phyloP scores from a whole-genome alignment of 2,888 invertebrate genomes.

The Rutpela maculata region DNA sequence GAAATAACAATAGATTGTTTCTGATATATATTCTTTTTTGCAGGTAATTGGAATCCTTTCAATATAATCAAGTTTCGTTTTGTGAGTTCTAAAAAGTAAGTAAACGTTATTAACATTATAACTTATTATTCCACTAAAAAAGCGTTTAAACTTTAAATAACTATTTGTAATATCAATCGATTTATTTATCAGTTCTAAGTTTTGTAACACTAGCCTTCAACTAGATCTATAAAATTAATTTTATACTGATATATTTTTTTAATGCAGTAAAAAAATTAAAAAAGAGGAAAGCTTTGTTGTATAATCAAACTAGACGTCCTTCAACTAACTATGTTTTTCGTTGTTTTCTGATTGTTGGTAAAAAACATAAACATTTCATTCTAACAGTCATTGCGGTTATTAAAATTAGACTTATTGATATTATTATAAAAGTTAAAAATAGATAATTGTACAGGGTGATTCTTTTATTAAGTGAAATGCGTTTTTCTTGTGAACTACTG shows the following conservation, averaged over 20 bases:
- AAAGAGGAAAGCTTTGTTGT: no score
- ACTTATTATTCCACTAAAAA: not conserved
- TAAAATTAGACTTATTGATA: not conserved
- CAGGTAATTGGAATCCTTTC: slow-evolving; percentile 7
- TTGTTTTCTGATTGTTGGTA: not conserved
- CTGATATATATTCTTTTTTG: not conserved
- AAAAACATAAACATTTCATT: not conserved
- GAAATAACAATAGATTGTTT: no score
- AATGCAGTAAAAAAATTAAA: no score
- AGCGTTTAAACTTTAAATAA: not conserved
- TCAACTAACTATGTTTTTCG: not conserved
- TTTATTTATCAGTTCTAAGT: no score
- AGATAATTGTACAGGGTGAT: no score
- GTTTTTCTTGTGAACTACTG: no score
- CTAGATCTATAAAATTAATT: no score
- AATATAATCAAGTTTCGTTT: not conserved
- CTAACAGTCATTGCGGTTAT: not conserved
- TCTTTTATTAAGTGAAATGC: no score
- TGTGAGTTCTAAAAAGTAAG: not conserved
- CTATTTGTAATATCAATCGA: not conserved
- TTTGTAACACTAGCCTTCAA: no score
- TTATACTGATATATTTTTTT: no score
- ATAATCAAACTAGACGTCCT: no score
- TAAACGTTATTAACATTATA: not conserved
- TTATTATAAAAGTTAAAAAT: not conserved